These are phyloP conservation scores for Drosophila santomea DNA, from an alignment of 1,140 invertebrate genomes.

Conservation along the genomic window DNA sequence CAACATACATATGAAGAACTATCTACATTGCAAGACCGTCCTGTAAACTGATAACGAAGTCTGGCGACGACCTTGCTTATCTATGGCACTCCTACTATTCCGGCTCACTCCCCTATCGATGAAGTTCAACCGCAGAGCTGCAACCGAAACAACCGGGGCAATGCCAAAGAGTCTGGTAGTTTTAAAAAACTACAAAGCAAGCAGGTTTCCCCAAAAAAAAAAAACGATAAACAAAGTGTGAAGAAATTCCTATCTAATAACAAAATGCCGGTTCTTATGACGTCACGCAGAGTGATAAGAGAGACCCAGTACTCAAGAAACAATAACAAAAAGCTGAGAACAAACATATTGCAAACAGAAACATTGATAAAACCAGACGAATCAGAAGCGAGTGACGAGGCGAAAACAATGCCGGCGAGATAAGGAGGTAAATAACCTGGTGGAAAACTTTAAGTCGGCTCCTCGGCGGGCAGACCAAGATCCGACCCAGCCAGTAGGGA, in stretches of 20 bases:
- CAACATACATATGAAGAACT: too few species aligned
- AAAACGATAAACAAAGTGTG: constrained; percentile 29
- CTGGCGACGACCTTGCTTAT: constrained; percentile 33
- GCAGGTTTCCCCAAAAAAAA: constrained; percentile 35
- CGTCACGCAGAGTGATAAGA: constrained; percentile 59
- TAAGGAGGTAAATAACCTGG: constrained; percentile 79
- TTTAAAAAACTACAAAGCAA: constrained; percentile 22
- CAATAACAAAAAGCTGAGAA: constrained; percentile 17
- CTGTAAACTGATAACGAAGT: constrained; percentile 13
- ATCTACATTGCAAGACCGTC: too few species aligned
- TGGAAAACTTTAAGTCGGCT: constrained; percentile 64
- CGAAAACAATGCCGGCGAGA: constrained; percentile 63
- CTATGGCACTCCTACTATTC: constrained; percentile 10
- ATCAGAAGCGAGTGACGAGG: constrained; percentile 11
- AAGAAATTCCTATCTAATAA: constrained; percentile 36
- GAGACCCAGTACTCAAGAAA: constrained; percentile 18
- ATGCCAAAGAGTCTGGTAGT: constrained; percentile 46
- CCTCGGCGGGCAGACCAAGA: constrained; percentile 21
- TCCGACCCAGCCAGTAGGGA: neutral
- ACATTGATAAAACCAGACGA: constrained; percentile 51
- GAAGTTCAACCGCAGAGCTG: constrained; percentile 14
- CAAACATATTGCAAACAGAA: constrained; percentile 64
- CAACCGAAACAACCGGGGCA: constrained; percentile 16
- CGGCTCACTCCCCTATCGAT: constrained; percentile 14
- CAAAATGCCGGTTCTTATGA: constrained; percentile 47